Evolutionary conservation across 2,888 invertebrate genomes (phyloP), one percentile per base, ranked within the genome.

Genomic region (Anaspis maculata): DNA sequence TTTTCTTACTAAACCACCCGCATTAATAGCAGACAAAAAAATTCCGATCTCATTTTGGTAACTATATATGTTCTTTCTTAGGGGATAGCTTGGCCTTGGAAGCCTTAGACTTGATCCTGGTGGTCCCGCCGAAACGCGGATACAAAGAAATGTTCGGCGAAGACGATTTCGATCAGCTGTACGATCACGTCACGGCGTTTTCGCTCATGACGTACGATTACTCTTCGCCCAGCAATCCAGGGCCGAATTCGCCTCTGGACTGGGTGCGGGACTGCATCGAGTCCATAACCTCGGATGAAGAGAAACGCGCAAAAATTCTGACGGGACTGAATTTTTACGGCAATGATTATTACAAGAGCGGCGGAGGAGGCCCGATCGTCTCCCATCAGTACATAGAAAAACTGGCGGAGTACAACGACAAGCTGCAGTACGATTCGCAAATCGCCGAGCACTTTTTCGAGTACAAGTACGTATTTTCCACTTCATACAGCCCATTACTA

Each of bases 171-270:
- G 77, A 86, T 52, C 73, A 74, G 27, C 71, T 95, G 29, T 79
- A 81, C 41, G 77, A 82, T 3, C 71, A 80, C 60, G 77, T 95
- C 0, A 81, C 83, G 52, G 86, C 79, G 13, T 90, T 95, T 57
- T 92, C 92, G 16, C 71, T 96, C n/a, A 95, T 95, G 94, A 94
- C 94, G 0, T 96, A 96, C 57, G 95, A 96, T 62, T 95, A 78
- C 64, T 92, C 92, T 2, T 84, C 68, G 59, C 72, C 82, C 7
- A 81, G 84, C 58, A 74, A 82, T 51, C 88, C 88, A 51, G 88
- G 92, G 24, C 89, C 94, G 0, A 94, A 94, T 67, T 85, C 91
- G 36, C 95, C 95, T 0, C 49, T 88, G 1, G 69, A 76, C 42
- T 95, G 95, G 94, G 72, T 88, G 34, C 72, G 74, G 45, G 68